Conservation (phyloP, 2,113 vertebrate genomes). For the Chroicocephalus ridibundus region DNA sequence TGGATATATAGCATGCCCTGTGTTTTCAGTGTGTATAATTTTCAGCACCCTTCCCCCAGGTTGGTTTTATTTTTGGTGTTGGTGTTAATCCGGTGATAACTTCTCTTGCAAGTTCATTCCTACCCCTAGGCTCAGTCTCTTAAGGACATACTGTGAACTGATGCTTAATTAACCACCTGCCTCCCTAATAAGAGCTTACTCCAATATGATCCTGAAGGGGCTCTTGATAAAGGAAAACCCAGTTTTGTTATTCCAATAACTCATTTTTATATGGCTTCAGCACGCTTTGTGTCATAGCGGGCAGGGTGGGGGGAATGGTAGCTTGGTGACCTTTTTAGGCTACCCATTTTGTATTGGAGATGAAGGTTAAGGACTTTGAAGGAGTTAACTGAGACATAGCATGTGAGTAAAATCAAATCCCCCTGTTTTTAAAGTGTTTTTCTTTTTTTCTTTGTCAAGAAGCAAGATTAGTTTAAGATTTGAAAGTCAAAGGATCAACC, state of each 20-base stretch:
- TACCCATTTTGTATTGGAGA: background rate
- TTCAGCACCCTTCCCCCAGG: background rate
- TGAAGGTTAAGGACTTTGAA: background rate
- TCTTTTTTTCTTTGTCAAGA: background rate
- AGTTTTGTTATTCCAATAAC: background rate
- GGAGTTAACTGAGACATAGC: background rate
- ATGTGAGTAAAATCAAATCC: background rate
- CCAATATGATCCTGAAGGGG: background rate
- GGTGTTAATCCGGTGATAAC: background rate
- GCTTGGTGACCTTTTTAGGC: background rate
- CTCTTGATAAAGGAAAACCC: background rate
- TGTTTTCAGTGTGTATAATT: background rate
- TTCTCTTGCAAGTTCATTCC: constrained; percentile 20
- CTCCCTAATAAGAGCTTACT: background rate
- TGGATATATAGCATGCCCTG: background rate
- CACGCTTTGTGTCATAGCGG: background rate
- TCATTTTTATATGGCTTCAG: background rate
- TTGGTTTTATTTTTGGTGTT: background rate
- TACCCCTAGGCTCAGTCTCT: constrained; percentile 25
- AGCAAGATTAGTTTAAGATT: background rate
- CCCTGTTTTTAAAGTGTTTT: background rate
- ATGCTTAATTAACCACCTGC: constrained; percentile 63
- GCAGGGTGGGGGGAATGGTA: background rate
- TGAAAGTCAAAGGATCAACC: background rate
- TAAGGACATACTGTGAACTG: constrained; percentile 43